Conservation (phyloP, 2,888 invertebrate species). For the Agrilus mali region DNA sequence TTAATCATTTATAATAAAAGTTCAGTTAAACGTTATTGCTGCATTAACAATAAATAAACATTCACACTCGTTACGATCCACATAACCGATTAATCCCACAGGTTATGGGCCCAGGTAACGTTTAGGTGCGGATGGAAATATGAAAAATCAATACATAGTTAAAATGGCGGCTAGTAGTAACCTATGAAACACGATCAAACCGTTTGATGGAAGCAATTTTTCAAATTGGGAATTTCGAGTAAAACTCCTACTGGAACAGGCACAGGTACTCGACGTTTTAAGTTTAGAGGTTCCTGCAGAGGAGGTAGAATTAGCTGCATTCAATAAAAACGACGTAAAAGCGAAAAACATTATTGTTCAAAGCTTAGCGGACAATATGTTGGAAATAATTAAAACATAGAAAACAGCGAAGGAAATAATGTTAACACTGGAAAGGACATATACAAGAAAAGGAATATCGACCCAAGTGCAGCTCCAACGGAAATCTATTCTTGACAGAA, state of each 20-base stretch:
- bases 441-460: slow-evolving; percentile 5
- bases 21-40: too few relatives aligned
- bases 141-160: background rate
- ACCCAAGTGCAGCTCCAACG: background rate
- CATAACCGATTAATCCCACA: too few relatives aligned
- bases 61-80: too few relatives aligned
- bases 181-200: slow-evolving; percentile 10
- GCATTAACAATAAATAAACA: too few relatives aligned
- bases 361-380: slow-evolving; percentile 10
- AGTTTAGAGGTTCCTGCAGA: background rate
- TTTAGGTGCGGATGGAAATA: background rate
- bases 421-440: slow-evolving; percentile 6
- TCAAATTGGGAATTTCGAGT: slow-evolving; percentile 14
- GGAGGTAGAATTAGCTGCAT: slow-evolving; percentile 5
- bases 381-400: slow-evolving; percentile 13
- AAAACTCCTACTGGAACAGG: slow-evolving; percentile 1
- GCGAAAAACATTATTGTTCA: slow-evolving; percentile 13
- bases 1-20: too few relatives aligned
- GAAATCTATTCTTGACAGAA: slow-evolving; percentile 1
- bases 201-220: slow-evolving; percentile 12
- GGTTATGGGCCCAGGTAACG: slow-evolving; percentile 4
- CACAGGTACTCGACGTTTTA: slow-evolving; percentile 7
- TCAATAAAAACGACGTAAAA: slow-evolving; percentile 11
- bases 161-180: background rate
- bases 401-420: slow-evolving; percentile 14